phyloP scores from a whole-genome alignment of 2,797 vertebrate species.

The Triplophysa bombifrons region DNA sequence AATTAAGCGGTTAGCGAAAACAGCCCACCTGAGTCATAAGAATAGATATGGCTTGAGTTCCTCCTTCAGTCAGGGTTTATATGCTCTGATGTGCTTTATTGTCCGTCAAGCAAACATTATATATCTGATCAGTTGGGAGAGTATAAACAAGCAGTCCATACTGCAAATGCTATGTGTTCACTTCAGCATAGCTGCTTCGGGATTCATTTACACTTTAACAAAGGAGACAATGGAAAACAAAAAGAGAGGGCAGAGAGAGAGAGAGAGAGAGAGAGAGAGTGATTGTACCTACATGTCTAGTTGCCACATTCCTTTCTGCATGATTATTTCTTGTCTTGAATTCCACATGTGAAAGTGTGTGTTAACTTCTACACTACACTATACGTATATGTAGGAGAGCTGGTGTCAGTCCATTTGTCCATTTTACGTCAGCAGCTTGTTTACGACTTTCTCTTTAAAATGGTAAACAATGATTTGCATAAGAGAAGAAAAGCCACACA shows the following conservation, averaged over 20 bases:
- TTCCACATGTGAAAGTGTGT: not conserved
- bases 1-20: not conserved
- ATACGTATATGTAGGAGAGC: not conserved
- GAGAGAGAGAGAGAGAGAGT: constrained; percentile 51
- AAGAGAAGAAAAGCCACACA: constrained; percentile 30
- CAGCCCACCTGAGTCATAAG: not conserved
- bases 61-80: not conserved
- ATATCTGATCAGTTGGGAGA: not conserved
- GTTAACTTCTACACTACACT: not conserved
- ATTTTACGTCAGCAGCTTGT: constrained; percentile 50
- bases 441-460: constrained; percentile 54
- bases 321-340: not conserved
- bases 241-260: not conserved
- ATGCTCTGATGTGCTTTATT: not conserved
- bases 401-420: constrained; percentile 45
- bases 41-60: too few species aligned
- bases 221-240: constrained; percentile 12
- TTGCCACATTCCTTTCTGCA: constrained; percentile 66
- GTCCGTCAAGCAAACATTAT: not conserved
- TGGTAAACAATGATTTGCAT: constrained; percentile 57
- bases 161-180: not conserved
- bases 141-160: not conserved
- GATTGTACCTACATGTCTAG: constrained; percentile 10
- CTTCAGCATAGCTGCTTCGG: not conserved
- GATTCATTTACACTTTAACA: constrained; percentile 27